Conservation (phyloP, 2,888 invertebrate species). For the Masnerella sp. region DNA sequence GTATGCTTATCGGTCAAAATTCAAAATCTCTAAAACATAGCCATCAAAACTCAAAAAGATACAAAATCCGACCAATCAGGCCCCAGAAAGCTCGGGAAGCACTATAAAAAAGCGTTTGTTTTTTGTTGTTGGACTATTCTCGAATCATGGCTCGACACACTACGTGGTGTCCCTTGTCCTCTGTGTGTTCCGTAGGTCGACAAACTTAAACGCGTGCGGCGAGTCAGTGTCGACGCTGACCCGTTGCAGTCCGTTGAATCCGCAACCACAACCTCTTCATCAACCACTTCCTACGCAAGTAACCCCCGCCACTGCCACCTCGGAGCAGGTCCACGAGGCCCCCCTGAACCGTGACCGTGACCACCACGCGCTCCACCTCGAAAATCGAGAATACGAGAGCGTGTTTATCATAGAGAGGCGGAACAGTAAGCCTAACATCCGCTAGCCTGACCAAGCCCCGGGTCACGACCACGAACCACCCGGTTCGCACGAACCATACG, state of each 20-base stretch:
- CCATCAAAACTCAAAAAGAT: too few species aligned
- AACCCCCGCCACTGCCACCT: slow-evolving; percentile 77
- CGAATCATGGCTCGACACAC: slow-evolving; percentile 65
- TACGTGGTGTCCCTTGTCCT: slow-evolving; percentile 75
- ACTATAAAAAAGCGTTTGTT: slow-evolving; percentile 55
- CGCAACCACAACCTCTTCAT: slow-evolving; percentile 77
- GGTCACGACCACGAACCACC: slow-evolving; percentile 64
- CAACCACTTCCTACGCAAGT: slow-evolving; percentile 77
- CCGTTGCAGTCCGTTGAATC: slow-evolving; percentile 78
- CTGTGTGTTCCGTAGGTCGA: slow-evolving; percentile 77
- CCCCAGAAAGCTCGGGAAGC: too few species aligned
- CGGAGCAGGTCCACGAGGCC: slow-evolving; percentile 77
- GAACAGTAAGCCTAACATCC: slow-evolving; percentile 78
- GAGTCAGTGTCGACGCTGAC: slow-evolving; percentile 78
- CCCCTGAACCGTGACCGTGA: slow-evolving; percentile 77
- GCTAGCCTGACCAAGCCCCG: slow-evolving; percentile 72
- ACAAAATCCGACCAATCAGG: too few species aligned
- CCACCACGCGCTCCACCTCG: slow-evolving; percentile 77
- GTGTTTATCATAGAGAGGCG: slow-evolving; percentile 83
- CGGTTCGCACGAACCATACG: slow-evolving; percentile 59
- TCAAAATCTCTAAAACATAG: too few species aligned
- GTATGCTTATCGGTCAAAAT: too few species aligned
- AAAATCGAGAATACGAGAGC: slow-evolving; percentile 85
- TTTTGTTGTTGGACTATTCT: slow-evolving; percentile 52
- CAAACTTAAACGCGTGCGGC: slow-evolving; percentile 78